Percentiles rank a stretch among this genome's conserved stretches.
These are phyloP conservation scores for Drosophila hawaiiensis DNA, from an alignment of 2,888 invertebrate species.

Conservation along the genomic window DNA sequence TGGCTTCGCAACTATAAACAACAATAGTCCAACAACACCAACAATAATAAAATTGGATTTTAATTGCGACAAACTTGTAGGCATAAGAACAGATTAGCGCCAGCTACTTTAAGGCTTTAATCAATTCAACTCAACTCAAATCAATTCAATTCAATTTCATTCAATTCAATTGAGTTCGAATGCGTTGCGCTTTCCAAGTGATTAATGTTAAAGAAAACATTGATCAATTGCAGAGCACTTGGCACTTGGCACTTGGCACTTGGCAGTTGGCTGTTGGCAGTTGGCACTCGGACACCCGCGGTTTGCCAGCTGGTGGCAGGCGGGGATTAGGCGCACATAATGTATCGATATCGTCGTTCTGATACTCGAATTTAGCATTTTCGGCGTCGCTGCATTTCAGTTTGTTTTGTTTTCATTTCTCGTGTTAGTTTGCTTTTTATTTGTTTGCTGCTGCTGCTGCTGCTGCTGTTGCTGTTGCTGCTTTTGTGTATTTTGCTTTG, in stretches of 20 bases:
- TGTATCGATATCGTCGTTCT: slow-evolving; percentile 49
- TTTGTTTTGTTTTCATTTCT: slow-evolving; percentile 39
- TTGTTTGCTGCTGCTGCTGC: neutral
- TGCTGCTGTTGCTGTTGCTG: slow-evolving; percentile 9
- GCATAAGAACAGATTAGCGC: slow-evolving; percentile 37
- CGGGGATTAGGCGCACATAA: slow-evolving; percentile 63
- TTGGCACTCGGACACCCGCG: slow-evolving; percentile 23
- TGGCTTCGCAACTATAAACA: slow-evolving; percentile 6
- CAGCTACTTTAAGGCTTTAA: slow-evolving; percentile 36
- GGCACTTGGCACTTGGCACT: slow-evolving; percentile 1
- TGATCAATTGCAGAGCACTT: slow-evolving; percentile 61
- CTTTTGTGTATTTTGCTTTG: slow-evolving; percentile 59
- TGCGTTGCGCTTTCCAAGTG: slow-evolving; percentile 18
- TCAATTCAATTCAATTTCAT: slow-evolving; percentile 38
- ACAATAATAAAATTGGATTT: slow-evolving; percentile 32
- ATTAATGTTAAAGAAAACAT: slow-evolving; percentile 51
- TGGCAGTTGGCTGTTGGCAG: neutral
- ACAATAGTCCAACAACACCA: slow-evolving; percentile 1
- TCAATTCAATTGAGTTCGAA: slow-evolving; percentile 33
- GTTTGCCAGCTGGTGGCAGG: slow-evolving; percentile 41
- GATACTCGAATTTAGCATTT: slow-evolving; percentile 3
- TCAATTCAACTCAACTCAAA: slow-evolving; percentile 35
- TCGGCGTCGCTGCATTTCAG: slow-evolving; percentile 27
- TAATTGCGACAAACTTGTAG: slow-evolving; percentile 43
- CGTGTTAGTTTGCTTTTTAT: slow-evolving; percentile 39